Base-by-base conservation (phyloP, 2,113 vertebrate genomes). In the Phycodurus eques region DNA sequence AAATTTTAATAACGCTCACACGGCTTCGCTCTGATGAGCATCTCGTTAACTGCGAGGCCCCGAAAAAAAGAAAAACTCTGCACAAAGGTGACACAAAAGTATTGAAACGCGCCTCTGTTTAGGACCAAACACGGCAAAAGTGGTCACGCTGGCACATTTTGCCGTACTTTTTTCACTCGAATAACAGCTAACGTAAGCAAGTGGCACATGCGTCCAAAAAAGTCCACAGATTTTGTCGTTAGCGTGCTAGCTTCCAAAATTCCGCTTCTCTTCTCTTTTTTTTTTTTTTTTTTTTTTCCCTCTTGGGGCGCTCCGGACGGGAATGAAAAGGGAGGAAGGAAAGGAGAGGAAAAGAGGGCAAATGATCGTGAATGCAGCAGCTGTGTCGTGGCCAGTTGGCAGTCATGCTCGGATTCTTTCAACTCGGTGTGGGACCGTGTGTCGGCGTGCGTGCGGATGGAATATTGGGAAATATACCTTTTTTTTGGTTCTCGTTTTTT, bases 321-420 rank as follows among this genome's bases (percentile, higher is more conserved):
- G 42, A 46, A 46, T 22, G 20, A 65, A 65, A 65, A 14, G 63
- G n/a, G 33, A 65, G 63, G 63, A 65, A 65, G n/a, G 63, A 44
- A 27, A 27, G 27, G 9, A 11, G 22, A 13, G 19, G 15, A 62
- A 62, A 64, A 20, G 39, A 64, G 20, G 6, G 62, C 20, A 65
- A 65, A 46, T 46, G 43, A 46, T 65, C 57, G 10, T 9, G 62
- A 42, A 42, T 65, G 63, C 12, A 46, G 63, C 63, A 65, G 63
- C 63, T 65, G 63, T 27, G 42, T 44, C 44, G 62, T 20, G 11
- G 39, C 62, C 62, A 13, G 20, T 11, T 17, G 14, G 8, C 61
- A 42, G 17, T 6, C 8, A 15, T 56, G 53, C 60, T 62, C 33
- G 17, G 33, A 33, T 62, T 35, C 33, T 62, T 62, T 39, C 8